Percentiles rank a stretch among this genome's conserved stretches.
phyloP scores from a whole-genome alignment of 1,140 invertebrate genomes.

The Diabrotica undecimpunctata region DNA sequence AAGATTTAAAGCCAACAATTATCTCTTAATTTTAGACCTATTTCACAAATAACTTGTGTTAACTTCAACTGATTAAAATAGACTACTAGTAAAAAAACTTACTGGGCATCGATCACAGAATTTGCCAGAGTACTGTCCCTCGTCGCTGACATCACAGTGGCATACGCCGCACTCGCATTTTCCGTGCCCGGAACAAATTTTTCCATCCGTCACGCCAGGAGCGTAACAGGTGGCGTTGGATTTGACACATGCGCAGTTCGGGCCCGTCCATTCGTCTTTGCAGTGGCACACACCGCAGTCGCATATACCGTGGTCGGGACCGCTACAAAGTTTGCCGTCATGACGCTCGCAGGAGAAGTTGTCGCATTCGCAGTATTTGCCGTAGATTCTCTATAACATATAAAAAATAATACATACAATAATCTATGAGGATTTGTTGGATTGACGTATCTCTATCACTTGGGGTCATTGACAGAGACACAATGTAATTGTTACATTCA shows the following conservation, averaged over 20 bases:
- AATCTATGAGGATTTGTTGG: no score
- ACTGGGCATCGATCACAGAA: slow-evolving; percentile 64
- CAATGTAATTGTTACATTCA: no score
- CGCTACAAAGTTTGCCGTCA: slow-evolving; percentile 61
- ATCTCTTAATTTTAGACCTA: no score
- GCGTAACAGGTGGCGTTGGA: slow-evolving; percentile 59
- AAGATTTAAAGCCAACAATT: no score
- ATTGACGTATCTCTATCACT: no score
- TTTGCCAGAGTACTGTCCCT: slow-evolving; percentile 55
- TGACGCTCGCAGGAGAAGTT: slow-evolving; percentile 66
- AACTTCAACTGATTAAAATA: not conserved
- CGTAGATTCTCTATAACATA: slow-evolving; percentile 46
- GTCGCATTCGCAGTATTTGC: slow-evolving; percentile 72
- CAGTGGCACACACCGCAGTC: slow-evolving; percentile 66
- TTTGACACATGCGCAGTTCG: slow-evolving; percentile 65
- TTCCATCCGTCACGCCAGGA: slow-evolving; percentile 47
- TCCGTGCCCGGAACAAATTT: slow-evolving; percentile 61
- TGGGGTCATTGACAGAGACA: no score
- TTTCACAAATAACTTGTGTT: no score
- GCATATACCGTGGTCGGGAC: slow-evolving; percentile 58
- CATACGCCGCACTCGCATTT: slow-evolving; percentile 63
- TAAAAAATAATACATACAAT: no score
- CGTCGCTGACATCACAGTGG: slow-evolving; percentile 52
- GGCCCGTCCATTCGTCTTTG: slow-evolving; percentile 56
- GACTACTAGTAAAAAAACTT: slow-evolving; percentile 27